Percentiles rank a stretch among this genome's conserved stretches.
These are phyloP conservation scores for Corythaixoides concolor DNA, from an alignment of 2,113 vertebrate genomes.

Conservation along the genomic window DNA sequence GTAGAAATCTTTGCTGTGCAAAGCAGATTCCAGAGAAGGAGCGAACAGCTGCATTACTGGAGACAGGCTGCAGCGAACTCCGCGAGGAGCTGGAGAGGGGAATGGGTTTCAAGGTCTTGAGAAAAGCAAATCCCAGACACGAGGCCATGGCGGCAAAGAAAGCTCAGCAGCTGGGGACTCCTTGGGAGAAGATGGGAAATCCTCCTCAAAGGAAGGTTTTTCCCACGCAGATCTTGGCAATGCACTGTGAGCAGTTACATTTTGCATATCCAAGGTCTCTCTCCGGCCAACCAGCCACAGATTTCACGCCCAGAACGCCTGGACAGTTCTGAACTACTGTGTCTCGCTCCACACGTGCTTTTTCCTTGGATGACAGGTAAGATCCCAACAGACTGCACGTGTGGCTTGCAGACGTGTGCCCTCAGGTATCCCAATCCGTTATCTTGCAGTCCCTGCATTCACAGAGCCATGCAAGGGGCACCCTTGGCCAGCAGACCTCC, in stretches of 20 bases:
- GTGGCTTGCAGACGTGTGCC: not conserved
- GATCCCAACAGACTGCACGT: not conserved
- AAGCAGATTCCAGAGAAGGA: not conserved
- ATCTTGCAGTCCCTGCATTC: not conserved
- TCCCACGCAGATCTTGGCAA: not conserved
- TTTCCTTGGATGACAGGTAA: not conserved
- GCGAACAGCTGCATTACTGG: not conserved
- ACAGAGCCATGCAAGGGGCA: not conserved
- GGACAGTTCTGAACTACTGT: not conserved
- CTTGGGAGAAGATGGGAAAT: not conserved
- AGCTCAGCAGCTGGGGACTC: not conserved
- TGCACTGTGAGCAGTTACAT: not conserved
- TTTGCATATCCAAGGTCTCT: not conserved
- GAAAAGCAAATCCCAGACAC: not conserved
- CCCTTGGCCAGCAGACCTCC: not conserved
- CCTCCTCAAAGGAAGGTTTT: not conserved
- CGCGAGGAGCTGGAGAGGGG: accelerated
- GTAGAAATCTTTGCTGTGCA: not conserved
- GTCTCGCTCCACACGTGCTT: not conserved
- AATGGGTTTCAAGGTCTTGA: not conserved
- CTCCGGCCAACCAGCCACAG: not conserved
- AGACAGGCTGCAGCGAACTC: not conserved
- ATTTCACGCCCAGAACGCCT: not conserved
- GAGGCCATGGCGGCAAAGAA: not conserved
- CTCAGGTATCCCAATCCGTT: not conserved